Percentiles rank a stretch among this genome's conserved stretches.
Evolutionary conservation across 2,797 vertebrate genomes (phyloP).

Genomic region (Carapus acus): DNA sequence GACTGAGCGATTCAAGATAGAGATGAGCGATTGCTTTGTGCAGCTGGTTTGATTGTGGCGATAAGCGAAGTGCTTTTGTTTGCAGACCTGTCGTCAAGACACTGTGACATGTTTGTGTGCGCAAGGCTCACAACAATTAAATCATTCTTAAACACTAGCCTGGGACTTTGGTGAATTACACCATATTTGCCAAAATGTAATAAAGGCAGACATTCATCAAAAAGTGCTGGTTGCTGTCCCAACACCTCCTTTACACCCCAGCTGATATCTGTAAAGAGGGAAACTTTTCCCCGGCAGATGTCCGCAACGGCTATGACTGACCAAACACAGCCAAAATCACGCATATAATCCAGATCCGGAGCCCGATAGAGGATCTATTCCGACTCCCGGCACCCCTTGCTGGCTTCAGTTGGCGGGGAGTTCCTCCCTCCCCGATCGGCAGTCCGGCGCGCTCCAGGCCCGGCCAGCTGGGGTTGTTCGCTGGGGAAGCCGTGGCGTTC

Average conservation of each 20-base stretch:
- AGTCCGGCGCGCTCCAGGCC: slow-evolving; percentile 53
- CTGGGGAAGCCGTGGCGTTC: slow-evolving; percentile 69
- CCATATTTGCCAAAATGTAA: slow-evolving; percentile 9
- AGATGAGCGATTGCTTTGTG: no score
- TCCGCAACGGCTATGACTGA: slow-evolving; percentile 35
- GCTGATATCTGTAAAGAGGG: slow-evolving; percentile 33
- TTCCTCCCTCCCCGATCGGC: slow-evolving; percentile 61
- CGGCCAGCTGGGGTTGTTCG: slow-evolving; percentile 65
- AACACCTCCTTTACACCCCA: no score
- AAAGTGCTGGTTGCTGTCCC: no score
- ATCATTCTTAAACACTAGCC: no score
- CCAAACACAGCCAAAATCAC: slow-evolving; percentile 17
- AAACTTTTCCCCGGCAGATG: slow-evolving; percentile 38
- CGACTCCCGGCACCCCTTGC: slow-evolving; percentile 7
- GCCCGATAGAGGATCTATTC: slow-evolving; percentile 18
- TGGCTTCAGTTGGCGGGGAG: slow-evolving; percentile 41
- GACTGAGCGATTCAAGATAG: no score
- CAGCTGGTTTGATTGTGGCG: no score
- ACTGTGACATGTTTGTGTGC: no score
- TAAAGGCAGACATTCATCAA: slow-evolving; percentile 32
- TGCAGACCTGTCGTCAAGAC: no score
- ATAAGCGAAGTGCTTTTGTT: no score
- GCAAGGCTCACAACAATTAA: no score
- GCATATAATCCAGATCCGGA: slow-evolving; percentile 37
- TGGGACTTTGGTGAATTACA: no score